Conservation (phyloP, 2,888 invertebrate genomes). For the Polydrusus cervinus region DNA sequence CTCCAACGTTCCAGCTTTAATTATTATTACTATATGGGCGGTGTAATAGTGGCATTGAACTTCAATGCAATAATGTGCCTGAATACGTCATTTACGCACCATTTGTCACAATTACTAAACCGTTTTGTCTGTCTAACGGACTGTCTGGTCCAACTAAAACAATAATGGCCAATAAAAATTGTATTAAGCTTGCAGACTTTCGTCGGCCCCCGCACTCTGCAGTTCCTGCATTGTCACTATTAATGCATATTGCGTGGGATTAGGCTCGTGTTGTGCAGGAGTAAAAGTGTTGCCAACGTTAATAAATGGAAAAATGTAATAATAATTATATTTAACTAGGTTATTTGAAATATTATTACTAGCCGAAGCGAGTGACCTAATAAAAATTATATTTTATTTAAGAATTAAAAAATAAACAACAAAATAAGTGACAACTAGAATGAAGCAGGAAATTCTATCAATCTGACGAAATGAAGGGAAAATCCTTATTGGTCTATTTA, state of each 20-base stretch:
- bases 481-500: too few relatives aligned
- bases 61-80: background rate
- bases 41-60: conserved; percentile 11
- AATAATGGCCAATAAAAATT: conserved; percentile 33
- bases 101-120: conserved; percentile 23
- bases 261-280: background rate
- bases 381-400: too few relatives aligned
- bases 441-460: too few relatives aligned
- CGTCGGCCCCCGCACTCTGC: conserved; percentile 33
- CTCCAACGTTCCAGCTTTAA: too few relatives aligned
- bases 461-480: too few relatives aligned
- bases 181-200: conserved; percentile 30
- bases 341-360: too few relatives aligned
- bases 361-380: too few relatives aligned
- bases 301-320: too few relatives aligned
- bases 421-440: too few relatives aligned
- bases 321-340: too few relatives aligned
- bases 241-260: conserved; percentile 23
- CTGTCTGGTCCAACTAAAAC: conserved; percentile 20
- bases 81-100: background rate
- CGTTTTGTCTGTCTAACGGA: conserved; percentile 17
- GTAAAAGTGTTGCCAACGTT: conserved; percentile 1
- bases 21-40: too few relatives aligned
- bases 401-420: too few relatives aligned
- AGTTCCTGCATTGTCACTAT: conserved; percentile 30